A percentile compares a stretch with the other conserved stretches of the same genome.
These are phyloP conservation scores for Sycophaga agraensis DNA, from an alignment of 1,140 invertebrate species.

Conservation along the genomic window DNA sequence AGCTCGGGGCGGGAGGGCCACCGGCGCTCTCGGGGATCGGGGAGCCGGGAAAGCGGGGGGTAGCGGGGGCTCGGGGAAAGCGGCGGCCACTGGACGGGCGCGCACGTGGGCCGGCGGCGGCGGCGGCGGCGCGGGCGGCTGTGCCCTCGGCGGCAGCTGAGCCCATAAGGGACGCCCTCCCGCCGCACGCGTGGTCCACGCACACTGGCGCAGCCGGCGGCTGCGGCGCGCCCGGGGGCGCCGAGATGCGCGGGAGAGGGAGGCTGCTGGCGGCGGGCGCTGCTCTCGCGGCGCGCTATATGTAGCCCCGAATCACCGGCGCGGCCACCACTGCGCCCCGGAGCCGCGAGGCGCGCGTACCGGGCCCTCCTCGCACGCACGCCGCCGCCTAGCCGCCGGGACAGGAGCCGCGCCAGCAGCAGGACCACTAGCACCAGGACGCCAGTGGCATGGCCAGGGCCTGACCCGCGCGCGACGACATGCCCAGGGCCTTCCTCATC, in stretches of 20 bases:
- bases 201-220: slow-evolving; percentile 30
- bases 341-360: slow-evolving; percentile 45
- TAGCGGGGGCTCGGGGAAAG: background rate
- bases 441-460: slow-evolving; percentile 59
- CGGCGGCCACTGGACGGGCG: too few relatives aligned
- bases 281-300: slow-evolving; percentile 43
- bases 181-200: background rate
- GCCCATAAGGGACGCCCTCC: too few relatives aligned
- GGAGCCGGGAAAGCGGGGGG: background rate
- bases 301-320: slow-evolving; percentile 55
- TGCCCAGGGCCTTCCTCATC: slow-evolving; percentile 63
- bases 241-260: slow-evolving; percentile 41
- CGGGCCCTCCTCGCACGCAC: slow-evolving; percentile 5
- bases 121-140: slow-evolving; percentile 5
- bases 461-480: slow-evolving; percentile 59
- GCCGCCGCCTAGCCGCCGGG: background rate
- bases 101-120: background rate
- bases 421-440: background rate
- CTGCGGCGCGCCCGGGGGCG: too few relatives aligned
- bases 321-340: slow-evolving; percentile 52
- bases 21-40: background rate
- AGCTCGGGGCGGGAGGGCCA: too few relatives aligned
- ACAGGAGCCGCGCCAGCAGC: background rate
- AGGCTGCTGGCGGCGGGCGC: slow-evolving; percentile 38
- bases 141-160: background rate